Percentiles rank a stretch among this genome's conserved stretches.
These are phyloP conservation scores for Melanotaenia duboulayi DNA, from an alignment of 2,113 vertebrate species.

Conservation along the genomic window DNA sequence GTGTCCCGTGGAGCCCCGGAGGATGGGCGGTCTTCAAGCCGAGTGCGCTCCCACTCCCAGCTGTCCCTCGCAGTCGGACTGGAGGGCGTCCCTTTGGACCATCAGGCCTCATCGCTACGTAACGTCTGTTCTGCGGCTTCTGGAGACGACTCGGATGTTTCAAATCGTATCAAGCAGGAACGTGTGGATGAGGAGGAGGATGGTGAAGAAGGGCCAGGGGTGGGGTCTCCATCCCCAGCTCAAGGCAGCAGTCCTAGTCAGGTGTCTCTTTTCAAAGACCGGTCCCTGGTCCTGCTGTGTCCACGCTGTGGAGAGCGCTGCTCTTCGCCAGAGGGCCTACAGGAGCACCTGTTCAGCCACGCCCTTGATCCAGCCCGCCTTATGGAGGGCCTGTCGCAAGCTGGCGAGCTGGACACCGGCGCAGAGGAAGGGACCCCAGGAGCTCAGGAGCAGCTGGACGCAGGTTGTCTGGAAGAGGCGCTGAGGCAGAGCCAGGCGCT, in stretches of 20 bases:
- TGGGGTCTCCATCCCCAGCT: slow-evolving; percentile 64
- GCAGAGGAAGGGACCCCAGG: slow-evolving; percentile 66
- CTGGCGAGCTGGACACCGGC: slow-evolving; percentile 70
- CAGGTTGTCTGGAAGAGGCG: slow-evolving; percentile 82
- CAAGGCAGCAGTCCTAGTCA: slow-evolving; percentile 72
- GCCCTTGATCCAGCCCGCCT: slow-evolving; percentile 85
- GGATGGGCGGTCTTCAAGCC: slow-evolving; percentile 64
- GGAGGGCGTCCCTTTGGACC: slow-evolving; percentile 82
- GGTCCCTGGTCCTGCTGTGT: slow-evolving; percentile 84
- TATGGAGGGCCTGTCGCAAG: slow-evolving; percentile 80
- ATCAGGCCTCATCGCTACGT: slow-evolving; percentile 72
- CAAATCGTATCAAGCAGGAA: slow-evolving; percentile 89
- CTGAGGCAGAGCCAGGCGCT: slow-evolving; percentile 88
- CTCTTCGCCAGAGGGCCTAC: slow-evolving; percentile 85
- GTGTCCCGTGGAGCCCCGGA: slow-evolving; percentile 69
- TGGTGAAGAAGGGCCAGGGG: slow-evolving; percentile 73
- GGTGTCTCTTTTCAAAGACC: slow-evolving; percentile 78
- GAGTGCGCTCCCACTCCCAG: slow-evolving; percentile 84
- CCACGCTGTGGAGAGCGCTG: slow-evolving; percentile 95
- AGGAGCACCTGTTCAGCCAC: slow-evolving; percentile 92
- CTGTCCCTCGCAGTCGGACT: slow-evolving; percentile 88
- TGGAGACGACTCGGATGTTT: slow-evolving; percentile 83
- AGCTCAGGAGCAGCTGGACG: slow-evolving; percentile 75
- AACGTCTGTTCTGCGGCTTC: slow-evolving; percentile 79
- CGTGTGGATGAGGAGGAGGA: slow-evolving; percentile 85